Evolutionary conservation across 2,113 vertebrate genomes (phyloP).

Genomic region (Burhinus oedicnemus): DNA sequence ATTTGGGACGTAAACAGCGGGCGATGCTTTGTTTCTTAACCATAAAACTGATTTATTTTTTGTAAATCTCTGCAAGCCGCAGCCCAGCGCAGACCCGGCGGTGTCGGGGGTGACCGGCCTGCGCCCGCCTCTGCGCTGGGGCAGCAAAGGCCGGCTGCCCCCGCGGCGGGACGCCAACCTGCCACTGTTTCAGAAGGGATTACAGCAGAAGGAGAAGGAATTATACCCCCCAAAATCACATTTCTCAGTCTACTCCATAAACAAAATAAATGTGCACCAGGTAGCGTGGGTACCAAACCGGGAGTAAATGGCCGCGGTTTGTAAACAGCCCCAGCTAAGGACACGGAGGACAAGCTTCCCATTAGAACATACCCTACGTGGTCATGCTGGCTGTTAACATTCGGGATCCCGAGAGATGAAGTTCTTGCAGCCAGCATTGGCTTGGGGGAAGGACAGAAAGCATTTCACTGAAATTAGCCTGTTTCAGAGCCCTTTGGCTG

Average conservation of each 20-base stretch:
- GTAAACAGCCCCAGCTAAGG: background rate
- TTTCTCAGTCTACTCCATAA: background rate
- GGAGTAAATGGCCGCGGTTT: background rate
- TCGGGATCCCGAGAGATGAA: background rate
- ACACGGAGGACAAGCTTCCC: background rate
- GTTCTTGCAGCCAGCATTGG: background rate
- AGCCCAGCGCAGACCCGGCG: background rate
- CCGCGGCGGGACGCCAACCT: background rate
- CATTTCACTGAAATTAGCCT: background rate
- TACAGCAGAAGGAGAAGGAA: background rate
- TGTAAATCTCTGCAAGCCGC: background rate
- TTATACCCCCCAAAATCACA: background rate
- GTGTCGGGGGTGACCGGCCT: background rate
- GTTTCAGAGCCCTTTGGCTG: background rate
- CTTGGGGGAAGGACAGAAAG: background rate
- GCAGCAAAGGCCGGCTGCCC: background rate
- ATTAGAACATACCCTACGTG: rapidly evolving
- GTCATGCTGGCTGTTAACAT: rapidly evolving
- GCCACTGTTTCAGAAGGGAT: background rate
- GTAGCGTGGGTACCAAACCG: background rate
- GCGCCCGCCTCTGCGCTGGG: background rate
- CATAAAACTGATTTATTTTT: background rate
- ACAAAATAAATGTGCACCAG: background rate
- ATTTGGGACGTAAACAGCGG: background rate
- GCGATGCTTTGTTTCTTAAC: background rate